phyloP scores from a whole-genome alignment of 2,888 invertebrate species.

The Tetheella fluctuosa region DNA sequence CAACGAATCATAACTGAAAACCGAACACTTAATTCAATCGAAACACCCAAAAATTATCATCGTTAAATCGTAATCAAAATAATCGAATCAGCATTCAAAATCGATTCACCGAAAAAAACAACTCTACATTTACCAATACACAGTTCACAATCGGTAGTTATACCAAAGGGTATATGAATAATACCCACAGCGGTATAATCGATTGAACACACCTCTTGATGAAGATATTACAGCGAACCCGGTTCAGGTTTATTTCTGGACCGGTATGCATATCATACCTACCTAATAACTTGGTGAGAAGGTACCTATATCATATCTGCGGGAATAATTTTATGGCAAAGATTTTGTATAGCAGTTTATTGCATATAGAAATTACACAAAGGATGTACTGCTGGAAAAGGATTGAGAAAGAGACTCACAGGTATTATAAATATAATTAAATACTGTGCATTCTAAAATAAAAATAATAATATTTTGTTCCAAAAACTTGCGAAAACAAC shows the following conservation, averaged over 20 bases:
- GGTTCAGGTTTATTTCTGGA: conserved; percentile 74
- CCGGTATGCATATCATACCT: conserved; percentile 41
- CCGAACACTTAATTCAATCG: background rate
- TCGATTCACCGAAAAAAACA: conserved; percentile 1
- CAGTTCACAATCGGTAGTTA: conserved; percentile 8
- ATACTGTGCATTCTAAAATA: too few relatives aligned
- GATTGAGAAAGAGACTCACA: background rate
- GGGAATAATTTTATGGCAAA: background rate
- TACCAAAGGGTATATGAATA: conserved; percentile 26
- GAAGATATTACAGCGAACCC: conserved; percentile 74
- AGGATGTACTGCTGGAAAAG: background rate
- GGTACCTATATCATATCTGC: conserved; percentile 23
- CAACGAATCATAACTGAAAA: background rate
- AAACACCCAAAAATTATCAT: background rate
- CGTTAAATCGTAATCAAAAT: conserved; percentile 4
- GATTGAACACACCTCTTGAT: conserved; percentile 80
- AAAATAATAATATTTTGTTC: too few relatives aligned
- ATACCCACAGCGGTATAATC: conserved; percentile 61
- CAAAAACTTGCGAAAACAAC: too few relatives aligned
- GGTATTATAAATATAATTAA: background rate
- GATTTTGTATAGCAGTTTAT: background rate
- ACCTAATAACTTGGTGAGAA: conserved; percentile 30
- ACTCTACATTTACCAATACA: conserved; percentile 6
- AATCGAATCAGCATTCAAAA: conserved; percentile 7
- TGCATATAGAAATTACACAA: background rate